Conservation (phyloP, 2,888 invertebrate species). For the Crossocerus cetratus region DNA sequence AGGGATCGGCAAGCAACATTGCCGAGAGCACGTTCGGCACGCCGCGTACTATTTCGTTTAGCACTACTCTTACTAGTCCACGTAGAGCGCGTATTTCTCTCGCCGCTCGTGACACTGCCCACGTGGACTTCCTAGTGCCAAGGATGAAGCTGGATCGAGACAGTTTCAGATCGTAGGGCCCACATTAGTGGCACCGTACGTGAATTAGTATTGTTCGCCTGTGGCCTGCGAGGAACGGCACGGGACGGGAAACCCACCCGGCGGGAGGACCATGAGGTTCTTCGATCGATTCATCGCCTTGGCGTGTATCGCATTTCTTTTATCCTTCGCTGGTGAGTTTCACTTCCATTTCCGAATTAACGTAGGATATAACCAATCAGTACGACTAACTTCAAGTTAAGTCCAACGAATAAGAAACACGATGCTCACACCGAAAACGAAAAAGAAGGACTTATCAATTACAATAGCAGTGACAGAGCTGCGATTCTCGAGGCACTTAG, state of each 20-base stretch:
- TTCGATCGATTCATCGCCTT: slow-evolving; percentile 63
- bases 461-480: no score
- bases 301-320: slow-evolving; percentile 62
- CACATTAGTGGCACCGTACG: slow-evolving; percentile 7
- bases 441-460: no score
- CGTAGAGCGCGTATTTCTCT: not conserved
- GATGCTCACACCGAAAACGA: no score
- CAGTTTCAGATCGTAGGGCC: slow-evolving; percentile 18
- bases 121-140: slow-evolving; percentile 2
- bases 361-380: no score
- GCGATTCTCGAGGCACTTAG: no score
- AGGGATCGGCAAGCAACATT: slow-evolving; percentile 66
- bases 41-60: not conserved
- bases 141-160: slow-evolving; percentile 39
- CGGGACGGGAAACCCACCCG: slow-evolving; percentile 15
- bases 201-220: not conserved
- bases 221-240: slow-evolving; percentile 7
- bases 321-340: slow-evolving; percentile 65
- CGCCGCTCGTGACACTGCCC: slow-evolving; percentile 1
- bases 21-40: slow-evolving; percentile 7
- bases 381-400: no score
- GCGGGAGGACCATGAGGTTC: slow-evolving; percentile 57
- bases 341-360: not conserved
- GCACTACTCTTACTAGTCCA: not conserved
- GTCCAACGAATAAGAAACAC: no score